Evolutionary conservation across 64 coral and sea anemone species (phyloP).

Genomic region (Porites australiensis): DNA sequence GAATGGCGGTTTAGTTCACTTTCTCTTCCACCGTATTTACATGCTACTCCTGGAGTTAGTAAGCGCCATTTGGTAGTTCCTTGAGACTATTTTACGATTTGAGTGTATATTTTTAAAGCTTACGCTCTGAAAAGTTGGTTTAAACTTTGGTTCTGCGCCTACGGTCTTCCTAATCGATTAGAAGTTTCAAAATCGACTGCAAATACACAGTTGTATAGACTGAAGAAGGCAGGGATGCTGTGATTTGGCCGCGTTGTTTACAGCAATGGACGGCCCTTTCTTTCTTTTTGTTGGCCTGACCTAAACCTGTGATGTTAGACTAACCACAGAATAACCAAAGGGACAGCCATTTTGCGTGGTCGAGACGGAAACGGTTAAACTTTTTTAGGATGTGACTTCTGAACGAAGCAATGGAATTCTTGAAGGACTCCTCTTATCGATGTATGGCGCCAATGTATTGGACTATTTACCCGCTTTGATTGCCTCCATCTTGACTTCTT

Average conservation of each 20-base stretch:
- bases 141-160: not conserved
- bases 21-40: constrained; percentile 39
- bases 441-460: constrained; percentile 46
- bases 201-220: not conserved
- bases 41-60: constrained; percentile 4
- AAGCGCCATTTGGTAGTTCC: constrained; percentile 39
- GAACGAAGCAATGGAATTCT: constrained; percentile 53
- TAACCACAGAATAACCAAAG: not conserved
- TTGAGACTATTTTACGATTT: not conserved
- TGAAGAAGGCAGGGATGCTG: constrained; percentile 45
- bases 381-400: constrained; percentile 44
- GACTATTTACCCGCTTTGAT: constrained; percentile 24
- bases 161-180: constrained; percentile 11
- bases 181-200: constrained; percentile 34
- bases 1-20: constrained; percentile 37
- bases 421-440: constrained; percentile 27
- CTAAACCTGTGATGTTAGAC: constrained; percentile 26
- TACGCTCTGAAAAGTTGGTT: not conserved
- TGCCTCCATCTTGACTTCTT: constrained; percentile 38
- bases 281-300: constrained; percentile 56
- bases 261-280: constrained; percentile 99
- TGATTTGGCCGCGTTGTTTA: constrained; percentile 89
- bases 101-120: not conserved
- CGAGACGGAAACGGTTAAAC: constrained; percentile 42
- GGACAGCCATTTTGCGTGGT: constrained; percentile 49